Evolutionary conservation across 2,888 invertebrate genomes (phyloP).

Genomic region (Heliconius sara): DNA sequence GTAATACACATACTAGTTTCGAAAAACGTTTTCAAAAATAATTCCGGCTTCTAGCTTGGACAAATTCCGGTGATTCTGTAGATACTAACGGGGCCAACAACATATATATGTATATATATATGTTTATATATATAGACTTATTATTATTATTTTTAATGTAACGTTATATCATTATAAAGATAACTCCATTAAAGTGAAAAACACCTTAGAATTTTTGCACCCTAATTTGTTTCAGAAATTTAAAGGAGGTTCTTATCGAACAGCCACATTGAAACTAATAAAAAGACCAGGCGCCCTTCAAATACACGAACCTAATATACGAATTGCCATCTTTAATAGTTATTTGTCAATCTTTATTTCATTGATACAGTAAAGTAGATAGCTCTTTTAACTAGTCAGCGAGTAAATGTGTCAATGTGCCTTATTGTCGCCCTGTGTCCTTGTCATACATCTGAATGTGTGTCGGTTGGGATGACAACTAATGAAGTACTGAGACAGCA

Average conservation of each 20-base stretch:
- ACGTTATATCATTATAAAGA: no score
- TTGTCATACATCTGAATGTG: constrained; percentile 44
- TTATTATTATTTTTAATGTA: no score
- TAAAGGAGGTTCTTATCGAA: background rate
- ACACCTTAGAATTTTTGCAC: no score
- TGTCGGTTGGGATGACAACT: constrained; percentile 40
- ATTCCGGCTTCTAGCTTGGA: no score
- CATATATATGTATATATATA: no score
- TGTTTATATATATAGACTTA: no score
- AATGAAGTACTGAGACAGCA: constrained; percentile 32
- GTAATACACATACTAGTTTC: no score
- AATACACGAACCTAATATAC: background rate
- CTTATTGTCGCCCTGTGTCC: constrained; percentile 43
- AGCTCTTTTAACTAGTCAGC: background rate
- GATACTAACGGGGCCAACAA: no score
- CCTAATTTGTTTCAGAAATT: no score
- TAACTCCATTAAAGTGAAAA: no score
- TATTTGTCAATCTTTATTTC: constrained; percentile 8
- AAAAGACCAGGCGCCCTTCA: background rate
- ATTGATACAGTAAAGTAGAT: background rate
- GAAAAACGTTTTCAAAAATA: no score
- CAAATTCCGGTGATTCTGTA: no score
- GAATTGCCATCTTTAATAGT: background rate
- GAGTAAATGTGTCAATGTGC: constrained; percentile 43
- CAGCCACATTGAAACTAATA: background rate